Base-by-base conservation (phyloP, 2,888 invertebrate genomes). In the Xanthia togata region DNA sequence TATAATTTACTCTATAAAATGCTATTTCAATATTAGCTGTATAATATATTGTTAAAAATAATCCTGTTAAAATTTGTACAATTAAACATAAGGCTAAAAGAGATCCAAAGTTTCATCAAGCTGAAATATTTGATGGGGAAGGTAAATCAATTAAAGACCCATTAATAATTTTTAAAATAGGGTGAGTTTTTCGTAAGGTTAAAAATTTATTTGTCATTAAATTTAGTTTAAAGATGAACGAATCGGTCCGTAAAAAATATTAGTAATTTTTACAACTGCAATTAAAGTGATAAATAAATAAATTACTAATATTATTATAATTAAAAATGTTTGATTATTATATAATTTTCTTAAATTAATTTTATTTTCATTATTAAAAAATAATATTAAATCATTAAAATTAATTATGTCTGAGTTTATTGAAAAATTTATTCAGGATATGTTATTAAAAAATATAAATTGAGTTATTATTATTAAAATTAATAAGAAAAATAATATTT, bases 31-130 rank as follows among this genome's bases (percentile, higher is more conserved):
- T 96, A 94, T 97, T 97, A 20, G 97, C 96, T 31, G 97, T 97
- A 90, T 98, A 98, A 90, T 98, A 97, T 97, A 98, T 97, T 0
- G 98, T 97, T 95, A 98, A 91, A 92, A 98, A 97, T 91, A 98
- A 87, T 63, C 98, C 98, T 44, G 97, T 97, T 76, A 97, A 81
- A 94, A 98, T 97, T 97, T 98, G 98, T 78, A 97, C 96, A 77
- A 97, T 94, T 97, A 97, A 93, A 88, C 97, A 97, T 93, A 97
- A 79, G 64, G 97, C 97, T 96, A 98, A 87, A 89, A 98, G 85
- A 0, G 97, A 98, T 11, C 97, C 98, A 95, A 98, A 97, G 93
- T 98, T 98, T 97, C 98, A 98, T 96, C 97, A 97, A 55, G 93
- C 83, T 63, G 97, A 97, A 92, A 98, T 97, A 95, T 97, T 97